Conservation (phyloP, 2,888 invertebrate species). For the Ectropis crepuscularia region DNA sequence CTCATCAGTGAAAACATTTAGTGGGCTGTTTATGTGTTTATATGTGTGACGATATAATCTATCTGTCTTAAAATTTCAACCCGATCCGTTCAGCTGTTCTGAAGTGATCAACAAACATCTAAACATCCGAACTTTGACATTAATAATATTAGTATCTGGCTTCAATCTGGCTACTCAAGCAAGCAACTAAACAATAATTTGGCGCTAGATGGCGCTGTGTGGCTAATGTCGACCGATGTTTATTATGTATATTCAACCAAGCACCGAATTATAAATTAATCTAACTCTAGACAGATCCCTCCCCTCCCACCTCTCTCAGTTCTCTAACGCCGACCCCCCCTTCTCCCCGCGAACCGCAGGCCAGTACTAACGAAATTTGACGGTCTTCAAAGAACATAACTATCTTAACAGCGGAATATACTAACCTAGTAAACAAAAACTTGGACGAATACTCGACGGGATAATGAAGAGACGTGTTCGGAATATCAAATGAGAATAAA, state of each 20-base stretch:
- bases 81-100: no score
- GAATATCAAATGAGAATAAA: not conserved
- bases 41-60: no score
- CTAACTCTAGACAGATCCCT: not conserved
- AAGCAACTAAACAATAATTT: no score
- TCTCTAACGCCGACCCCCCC: not conserved
- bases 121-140: no score
- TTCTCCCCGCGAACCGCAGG: not conserved
- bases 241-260: not conserved
- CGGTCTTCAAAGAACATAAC: slow-evolving; percentile 12
- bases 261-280: not conserved
- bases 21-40: no score
- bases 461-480: not conserved
- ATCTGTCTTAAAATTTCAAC: no score
- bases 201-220: no score
- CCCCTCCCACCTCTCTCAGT: not conserved
- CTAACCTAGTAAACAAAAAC: slow-evolving; percentile 9
- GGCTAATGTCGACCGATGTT: no score
- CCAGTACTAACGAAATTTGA: slow-evolving; percentile 3
- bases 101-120: no score
- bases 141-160: no score
- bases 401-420: slow-evolving; percentile 8
- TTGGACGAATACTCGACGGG: not conserved
- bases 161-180: no score
- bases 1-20: no score